Conservation (phyloP, 1,140 invertebrate species). For the Pseudachorutes palmiensis region DNA sequence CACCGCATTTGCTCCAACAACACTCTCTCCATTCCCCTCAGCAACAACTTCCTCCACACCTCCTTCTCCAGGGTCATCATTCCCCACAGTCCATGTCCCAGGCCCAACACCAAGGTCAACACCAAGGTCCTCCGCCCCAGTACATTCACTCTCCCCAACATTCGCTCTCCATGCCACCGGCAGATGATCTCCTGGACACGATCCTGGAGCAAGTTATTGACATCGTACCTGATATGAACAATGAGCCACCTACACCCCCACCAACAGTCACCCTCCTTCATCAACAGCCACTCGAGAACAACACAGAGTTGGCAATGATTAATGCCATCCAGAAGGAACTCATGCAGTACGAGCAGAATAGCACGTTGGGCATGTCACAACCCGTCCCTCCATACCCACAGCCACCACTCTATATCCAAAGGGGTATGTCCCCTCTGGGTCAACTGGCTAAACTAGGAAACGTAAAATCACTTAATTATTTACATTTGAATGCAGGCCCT, state of each 20-base stretch:
- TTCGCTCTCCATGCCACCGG: constrained; percentile 45
- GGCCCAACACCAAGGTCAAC: constrained; percentile 26
- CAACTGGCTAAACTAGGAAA: neutral
- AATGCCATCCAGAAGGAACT: constrained; percentile 81
- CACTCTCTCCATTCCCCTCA: constrained; percentile 20
- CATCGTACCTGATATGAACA: constrained; percentile 53
- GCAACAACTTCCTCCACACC: neutral
- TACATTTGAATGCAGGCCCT: neutral
- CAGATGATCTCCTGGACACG: constrained; percentile 66
- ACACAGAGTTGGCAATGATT: constrained; percentile 62
- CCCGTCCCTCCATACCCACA: constrained; percentile 14
- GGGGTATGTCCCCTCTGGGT: neutral
- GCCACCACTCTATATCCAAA: constrained; percentile 5
- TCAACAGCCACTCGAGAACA: neutral
- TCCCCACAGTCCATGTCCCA: constrained; percentile 53
- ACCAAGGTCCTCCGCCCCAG: constrained; percentile 16
- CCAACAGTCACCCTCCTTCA: neutral
- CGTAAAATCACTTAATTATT: neutral
- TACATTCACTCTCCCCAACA: constrained; percentile 29
- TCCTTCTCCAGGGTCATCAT: constrained; percentile 43
- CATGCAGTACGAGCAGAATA: constrained; percentile 70
- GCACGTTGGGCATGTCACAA: constrained; percentile 2
- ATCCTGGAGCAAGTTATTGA: constrained; percentile 77
- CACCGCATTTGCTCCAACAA: constrained; percentile 25
- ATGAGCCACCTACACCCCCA: neutral